These are phyloP conservation scores for Caenorhabditis inopinata DNA, from an alignment of 1,140 invertebrate genomes.

Conservation along the genomic window DNA sequence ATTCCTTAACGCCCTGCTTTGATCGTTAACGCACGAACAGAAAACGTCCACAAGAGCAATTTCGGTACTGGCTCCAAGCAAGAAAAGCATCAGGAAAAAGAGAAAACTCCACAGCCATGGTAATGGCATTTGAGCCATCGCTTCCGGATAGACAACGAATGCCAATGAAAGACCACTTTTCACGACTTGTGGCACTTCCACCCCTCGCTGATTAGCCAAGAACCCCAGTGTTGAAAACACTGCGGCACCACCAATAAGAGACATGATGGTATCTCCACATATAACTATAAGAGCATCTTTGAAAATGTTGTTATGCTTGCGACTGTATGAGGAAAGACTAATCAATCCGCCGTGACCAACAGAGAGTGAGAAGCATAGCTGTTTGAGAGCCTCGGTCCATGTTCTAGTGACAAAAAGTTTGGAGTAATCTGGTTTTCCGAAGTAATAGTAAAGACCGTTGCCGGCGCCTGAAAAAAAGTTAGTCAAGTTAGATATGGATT, in stretches of 20 bases:
- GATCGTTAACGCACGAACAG: constrained; percentile 51
- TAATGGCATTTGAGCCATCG: constrained; percentile 66
- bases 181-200: constrained; percentile 71
- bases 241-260: constrained; percentile 72
- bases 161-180: constrained; percentile 69
- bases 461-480: neutral
- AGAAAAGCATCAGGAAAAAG: constrained; percentile 68
- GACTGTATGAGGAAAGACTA: constrained; percentile 28
- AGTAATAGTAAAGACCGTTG: neutral
- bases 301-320: constrained; percentile 10
- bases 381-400: constrained; percentile 26
- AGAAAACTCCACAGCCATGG: constrained; percentile 68
- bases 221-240: constrained; percentile 74
- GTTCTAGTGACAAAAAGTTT: neutral
- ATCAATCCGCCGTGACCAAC: constrained; percentile 25
- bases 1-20: constrained; percentile 37
- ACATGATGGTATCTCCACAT: constrained; percentile 73
- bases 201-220: constrained; percentile 69
- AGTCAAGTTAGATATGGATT: too few relatives aligned
- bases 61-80: constrained; percentile 66
- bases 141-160: constrained; percentile 67
- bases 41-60: constrained; percentile 52
- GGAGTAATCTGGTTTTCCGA: neutral
- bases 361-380: constrained; percentile 32
- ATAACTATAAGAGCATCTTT: constrained; percentile 72